Percentiles rank a stretch among this genome's conserved stretches.
Conservation (phyloP, 92 coral and sea anemone species). For the Porites lobata region DNA sequence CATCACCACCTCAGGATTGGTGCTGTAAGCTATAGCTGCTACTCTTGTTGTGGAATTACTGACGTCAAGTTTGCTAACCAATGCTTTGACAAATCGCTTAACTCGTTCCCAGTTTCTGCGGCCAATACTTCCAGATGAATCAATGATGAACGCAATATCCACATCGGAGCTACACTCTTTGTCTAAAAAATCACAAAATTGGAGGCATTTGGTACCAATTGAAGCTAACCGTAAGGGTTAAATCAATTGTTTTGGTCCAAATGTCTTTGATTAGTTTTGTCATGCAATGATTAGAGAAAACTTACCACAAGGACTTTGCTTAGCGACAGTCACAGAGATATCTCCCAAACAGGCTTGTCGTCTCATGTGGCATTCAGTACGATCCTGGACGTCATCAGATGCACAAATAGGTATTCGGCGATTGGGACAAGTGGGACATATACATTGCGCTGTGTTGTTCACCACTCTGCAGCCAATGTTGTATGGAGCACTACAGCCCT, state of each 20-base stretch:
- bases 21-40: conserved; percentile 75
- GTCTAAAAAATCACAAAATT: background rate
- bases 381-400: conserved; percentile 41
- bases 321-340: background rate
- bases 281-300: background rate
- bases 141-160: conserved; percentile 79
- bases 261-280: too few relatives aligned
- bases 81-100: conserved; percentile 57
- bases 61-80: conserved; percentile 64
- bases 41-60: conserved; percentile 64
- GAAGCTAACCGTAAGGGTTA: too few relatives aligned
- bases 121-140: conserved; percentile 79
- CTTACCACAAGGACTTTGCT: conserved; percentile 48
- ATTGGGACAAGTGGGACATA: conserved; percentile 27
- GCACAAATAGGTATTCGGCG: conserved; percentile 28
- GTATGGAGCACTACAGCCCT: conserved; percentile 43
- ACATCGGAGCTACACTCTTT: conserved; percentile 51
- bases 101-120: conserved; percentile 61
- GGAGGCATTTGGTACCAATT: too few relatives aligned
- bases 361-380: conserved; percentile 26
- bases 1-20: conserved; percentile 55
- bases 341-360: conserved; percentile 35
- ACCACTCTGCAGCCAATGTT: conserved; percentile 36
- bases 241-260: too few relatives aligned
- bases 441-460: conserved; percentile 9